phyloP scores from a whole-genome alignment of 2,797 vertebrate genomes.

The Lacerta agilis region DNA sequence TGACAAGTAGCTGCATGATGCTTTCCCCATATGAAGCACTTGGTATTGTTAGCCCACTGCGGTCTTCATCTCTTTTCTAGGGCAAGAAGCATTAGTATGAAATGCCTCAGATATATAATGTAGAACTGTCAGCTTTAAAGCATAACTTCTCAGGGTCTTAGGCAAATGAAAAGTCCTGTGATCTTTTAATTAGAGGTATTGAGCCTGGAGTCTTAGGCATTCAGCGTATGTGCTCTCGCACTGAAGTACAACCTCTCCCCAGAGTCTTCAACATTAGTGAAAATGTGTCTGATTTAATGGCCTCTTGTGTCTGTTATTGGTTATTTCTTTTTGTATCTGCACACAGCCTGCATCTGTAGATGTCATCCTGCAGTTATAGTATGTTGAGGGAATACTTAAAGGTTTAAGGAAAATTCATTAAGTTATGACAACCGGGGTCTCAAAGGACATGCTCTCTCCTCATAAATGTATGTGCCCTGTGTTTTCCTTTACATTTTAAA shows the following conservation, averaged over 20 bases:
- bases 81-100: neutral
- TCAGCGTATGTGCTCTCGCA: neutral
- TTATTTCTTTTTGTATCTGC: neutral
- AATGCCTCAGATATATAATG: neutral
- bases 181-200: slow-evolving; percentile 1
- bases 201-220: neutral
- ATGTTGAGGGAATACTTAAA: neutral
- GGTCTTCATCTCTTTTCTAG: neutral
- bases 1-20: neutral
- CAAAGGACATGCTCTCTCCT: neutral
- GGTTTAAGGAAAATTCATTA: slow-evolving; percentile 5
- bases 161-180: neutral
- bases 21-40: neutral
- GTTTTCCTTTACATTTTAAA: neutral
- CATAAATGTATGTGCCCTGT: neutral
- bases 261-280: neutral
- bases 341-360: neutral
- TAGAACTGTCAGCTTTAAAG: neutral
- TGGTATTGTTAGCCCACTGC: neutral
- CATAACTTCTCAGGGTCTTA: neutral
- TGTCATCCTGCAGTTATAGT: neutral
- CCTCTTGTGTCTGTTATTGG: neutral
- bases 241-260: neutral
- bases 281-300: slow-evolving; percentile 1
- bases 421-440: neutral